Evolutionary conservation across 2,113 vertebrate genomes (phyloP).

Genomic region (Phrynosoma platyrhinos): DNA sequence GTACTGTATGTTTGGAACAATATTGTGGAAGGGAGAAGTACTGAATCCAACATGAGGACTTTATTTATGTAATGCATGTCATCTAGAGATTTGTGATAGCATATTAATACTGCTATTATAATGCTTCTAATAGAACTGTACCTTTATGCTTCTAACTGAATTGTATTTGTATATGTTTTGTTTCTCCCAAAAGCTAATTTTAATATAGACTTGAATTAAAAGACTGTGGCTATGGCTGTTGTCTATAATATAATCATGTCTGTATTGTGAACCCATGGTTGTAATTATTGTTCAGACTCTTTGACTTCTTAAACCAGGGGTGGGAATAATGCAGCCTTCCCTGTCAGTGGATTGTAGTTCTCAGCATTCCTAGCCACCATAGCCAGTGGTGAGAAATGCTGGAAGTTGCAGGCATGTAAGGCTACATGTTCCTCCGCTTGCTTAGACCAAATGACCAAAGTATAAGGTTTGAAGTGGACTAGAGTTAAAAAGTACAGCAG

Average conservation of each 20-base stretch:
- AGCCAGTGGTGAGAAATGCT: no score
- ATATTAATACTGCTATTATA: conserved; percentile 65
- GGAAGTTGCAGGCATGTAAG: no score
- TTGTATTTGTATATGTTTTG: conserved; percentile 60
- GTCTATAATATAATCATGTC: conserved; percentile 48
- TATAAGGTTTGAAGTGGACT: conserved; percentile 53
- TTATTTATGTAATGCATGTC: conserved; percentile 62
- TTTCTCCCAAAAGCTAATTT: conserved; percentile 45
- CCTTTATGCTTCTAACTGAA: conserved; percentile 30
- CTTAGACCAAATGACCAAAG: conserved; percentile 51
- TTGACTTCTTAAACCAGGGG: conserved; percentile 25
- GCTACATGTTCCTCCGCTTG: no score
- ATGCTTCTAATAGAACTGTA: conserved; percentile 32
- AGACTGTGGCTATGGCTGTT: conserved; percentile 57
- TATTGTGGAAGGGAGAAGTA: background rate
- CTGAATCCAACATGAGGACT: conserved; percentile 42
- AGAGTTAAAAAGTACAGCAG: conserved; percentile 68
- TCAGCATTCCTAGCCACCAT: no score
- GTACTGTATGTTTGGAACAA: rapidly evolving
- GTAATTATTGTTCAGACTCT: conserved; percentile 65
- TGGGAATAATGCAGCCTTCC: no score
- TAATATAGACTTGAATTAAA: conserved; percentile 44
- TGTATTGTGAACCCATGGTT: conserved; percentile 69
- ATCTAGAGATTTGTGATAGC: conserved; percentile 60
- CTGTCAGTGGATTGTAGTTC: no score